A percentile compares a stretch with the other conserved stretches of the same genome.
These are phyloP conservation scores for Agonopterix heracliana DNA, from an alignment of 2,888 invertebrate species.

Conservation along the genomic window DNA sequence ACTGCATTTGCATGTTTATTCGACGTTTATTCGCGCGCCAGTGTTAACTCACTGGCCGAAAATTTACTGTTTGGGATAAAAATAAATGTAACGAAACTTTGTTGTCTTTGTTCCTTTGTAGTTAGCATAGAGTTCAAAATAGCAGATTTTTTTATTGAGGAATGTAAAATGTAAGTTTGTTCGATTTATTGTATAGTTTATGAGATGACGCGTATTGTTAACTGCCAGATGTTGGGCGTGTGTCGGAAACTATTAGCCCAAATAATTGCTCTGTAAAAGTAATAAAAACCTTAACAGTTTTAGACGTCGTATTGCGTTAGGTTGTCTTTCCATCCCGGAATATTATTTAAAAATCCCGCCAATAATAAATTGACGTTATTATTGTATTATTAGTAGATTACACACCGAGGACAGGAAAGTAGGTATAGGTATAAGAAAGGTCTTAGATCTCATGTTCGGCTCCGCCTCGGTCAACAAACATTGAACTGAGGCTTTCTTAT, in stretches of 20 bases:
- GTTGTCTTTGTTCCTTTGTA: too few species aligned
- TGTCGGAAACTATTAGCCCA: slow-evolving; percentile 18
- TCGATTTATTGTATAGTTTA: slow-evolving; percentile 30
- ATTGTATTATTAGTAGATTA: too few species aligned
- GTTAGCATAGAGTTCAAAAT: not conserved
- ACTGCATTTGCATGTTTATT: not conserved
- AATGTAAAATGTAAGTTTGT: slow-evolving; percentile 9
- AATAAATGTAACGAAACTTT: not conserved
- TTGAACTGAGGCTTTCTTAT: too few species aligned
- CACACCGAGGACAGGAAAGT: too few species aligned
- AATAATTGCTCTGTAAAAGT: slow-evolving; percentile 10
- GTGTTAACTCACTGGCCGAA: not conserved
- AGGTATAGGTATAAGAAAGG: too few species aligned
- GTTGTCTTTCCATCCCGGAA: too few species aligned
- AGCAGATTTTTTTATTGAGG: not conserved
- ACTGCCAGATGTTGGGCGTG: slow-evolving; percentile 27
- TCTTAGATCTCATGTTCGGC: too few species aligned
- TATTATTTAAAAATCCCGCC: too few species aligned
- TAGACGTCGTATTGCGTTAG: too few species aligned
- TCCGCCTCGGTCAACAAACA: too few species aligned
- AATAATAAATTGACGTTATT: too few species aligned
- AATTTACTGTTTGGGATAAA: not conserved
- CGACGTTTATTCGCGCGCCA: not conserved
- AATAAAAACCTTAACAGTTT: too few species aligned
- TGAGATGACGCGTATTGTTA: slow-evolving; percentile 23